phyloP scores from a whole-genome alignment of 2,113 vertebrate genomes.

The Antennarius striatus region DNA sequence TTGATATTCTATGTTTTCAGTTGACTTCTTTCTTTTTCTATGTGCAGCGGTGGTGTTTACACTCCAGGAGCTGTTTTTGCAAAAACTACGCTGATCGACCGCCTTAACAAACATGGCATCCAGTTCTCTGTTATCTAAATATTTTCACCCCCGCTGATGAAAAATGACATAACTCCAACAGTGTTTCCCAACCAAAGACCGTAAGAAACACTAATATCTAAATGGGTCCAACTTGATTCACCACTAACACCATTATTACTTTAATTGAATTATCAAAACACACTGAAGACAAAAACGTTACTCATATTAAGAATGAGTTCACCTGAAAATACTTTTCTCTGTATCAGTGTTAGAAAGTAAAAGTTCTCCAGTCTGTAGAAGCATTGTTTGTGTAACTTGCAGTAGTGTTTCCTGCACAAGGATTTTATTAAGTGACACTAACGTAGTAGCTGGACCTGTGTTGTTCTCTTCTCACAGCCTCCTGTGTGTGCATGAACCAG shows the following conservation, averaged over 20 bases:
- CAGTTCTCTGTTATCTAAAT: constrained; percentile 86
- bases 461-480: constrained; percentile 13
- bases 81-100: constrained; percentile 89
- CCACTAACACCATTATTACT: constrained; percentile 9
- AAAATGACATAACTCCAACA: constrained; percentile 10
- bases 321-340: neutral
- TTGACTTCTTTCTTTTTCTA: neutral
- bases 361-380: neutral
- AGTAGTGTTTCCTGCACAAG: constrained; percentile 2
- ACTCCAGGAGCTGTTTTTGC: constrained; percentile 90
- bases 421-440: constrained; percentile 13
- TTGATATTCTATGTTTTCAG: neutral
- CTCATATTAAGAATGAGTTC: neutral
- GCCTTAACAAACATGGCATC: constrained; percentile 88
- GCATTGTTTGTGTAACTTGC: neutral
- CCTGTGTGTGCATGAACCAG: constrained; percentile 4
- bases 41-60: constrained; percentile 91
- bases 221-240: constrained; percentile 6
- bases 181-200: neutral
- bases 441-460: neutral
- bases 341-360: neutral
- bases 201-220: neutral
- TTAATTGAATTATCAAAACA: neutral
- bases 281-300: no score
- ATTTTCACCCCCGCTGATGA: constrained; percentile 2